These are phyloP conservation scores for Seriola aureovittata DNA, from an alignment of 2,113 vertebrate species.

Conservation along the genomic window DNA sequence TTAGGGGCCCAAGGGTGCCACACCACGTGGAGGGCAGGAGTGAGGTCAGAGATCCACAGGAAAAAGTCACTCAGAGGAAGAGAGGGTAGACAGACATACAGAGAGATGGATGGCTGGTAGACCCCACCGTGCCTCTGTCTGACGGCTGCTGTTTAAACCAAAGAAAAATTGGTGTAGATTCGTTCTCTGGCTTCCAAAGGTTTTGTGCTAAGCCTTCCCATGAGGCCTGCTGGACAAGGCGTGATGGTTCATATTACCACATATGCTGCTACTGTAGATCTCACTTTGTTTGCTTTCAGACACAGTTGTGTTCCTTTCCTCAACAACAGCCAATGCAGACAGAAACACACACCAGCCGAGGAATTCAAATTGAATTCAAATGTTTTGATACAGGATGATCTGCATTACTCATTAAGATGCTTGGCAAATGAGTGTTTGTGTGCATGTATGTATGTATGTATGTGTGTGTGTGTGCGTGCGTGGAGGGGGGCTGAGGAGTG, in stretches of 20 bases:
- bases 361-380: conserved; percentile 44
- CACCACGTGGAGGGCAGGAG: conserved; percentile 57
- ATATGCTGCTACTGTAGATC: conserved; percentile 55
- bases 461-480: conserved; percentile 20
- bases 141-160: conserved; percentile 32
- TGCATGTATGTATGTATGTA: conserved; percentile 12
- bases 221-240: conserved; percentile 38
- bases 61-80: conserved; percentile 50
- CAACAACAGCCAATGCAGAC: conserved; percentile 32
- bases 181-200: conserved; percentile 45
- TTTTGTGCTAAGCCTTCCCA: conserved; percentile 45
- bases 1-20: conserved; percentile 63
- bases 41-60: conserved; percentile 55
- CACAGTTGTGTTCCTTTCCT: conserved; percentile 56
- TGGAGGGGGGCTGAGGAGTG: conserved; percentile 19
- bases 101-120: conserved; percentile 17
- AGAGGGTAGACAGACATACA: conserved; percentile 30
- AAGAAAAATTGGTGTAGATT: conserved; percentile 41
- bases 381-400: conserved; percentile 66
- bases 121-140: conserved; percentile 20
- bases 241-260: conserved; percentile 60
- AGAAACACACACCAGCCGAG: conserved; percentile 50
- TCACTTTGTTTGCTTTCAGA: conserved; percentile 52
- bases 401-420: conserved; percentile 72
- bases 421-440: conserved; percentile 58